Conservation (phyloP, 2,888 invertebrate genomes). For the Ectemnius continuus region DNA sequence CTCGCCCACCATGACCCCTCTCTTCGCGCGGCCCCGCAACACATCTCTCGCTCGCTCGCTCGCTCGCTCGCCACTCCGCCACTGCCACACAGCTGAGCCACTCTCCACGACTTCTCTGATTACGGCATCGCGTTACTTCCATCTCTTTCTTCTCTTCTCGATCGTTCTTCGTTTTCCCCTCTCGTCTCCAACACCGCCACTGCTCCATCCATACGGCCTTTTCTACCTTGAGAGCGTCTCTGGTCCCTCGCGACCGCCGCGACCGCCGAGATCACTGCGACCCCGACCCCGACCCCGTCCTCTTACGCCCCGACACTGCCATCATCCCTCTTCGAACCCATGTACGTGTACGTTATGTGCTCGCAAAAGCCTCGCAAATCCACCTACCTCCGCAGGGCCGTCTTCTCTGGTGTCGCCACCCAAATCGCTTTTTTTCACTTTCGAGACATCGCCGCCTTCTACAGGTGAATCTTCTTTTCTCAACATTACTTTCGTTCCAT, state of each 20-base stretch:
- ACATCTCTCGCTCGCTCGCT: constrained; percentile 21
- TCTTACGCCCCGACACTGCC: too few relatives aligned
- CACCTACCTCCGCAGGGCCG: constrained; percentile 47
- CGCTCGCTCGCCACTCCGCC: constrained; percentile 1
- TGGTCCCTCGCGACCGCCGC: constrained; percentile 21
- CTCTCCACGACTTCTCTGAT: too few relatives aligned
- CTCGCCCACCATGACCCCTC: constrained; percentile 49
- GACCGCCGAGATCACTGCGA: constrained; percentile 8
- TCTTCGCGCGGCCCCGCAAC: too few relatives aligned
- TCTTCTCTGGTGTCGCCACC: background rate
- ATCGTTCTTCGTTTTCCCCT: constrained; percentile 34
- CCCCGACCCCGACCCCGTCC: constrained; percentile 37
- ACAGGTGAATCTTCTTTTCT: background rate
- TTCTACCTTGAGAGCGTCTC: constrained; percentile 33
- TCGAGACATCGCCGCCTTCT: background rate
- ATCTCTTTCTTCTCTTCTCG: constrained; percentile 8
- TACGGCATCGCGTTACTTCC: too few relatives aligned
- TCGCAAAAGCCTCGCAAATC: constrained; percentile 39
- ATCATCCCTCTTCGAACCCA: too few relatives aligned
- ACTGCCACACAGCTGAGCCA: too few relatives aligned
- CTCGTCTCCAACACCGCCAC: constrained; percentile 15
- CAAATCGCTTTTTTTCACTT: background rate
- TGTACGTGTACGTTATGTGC: constrained; percentile 16
- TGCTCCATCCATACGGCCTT: constrained; percentile 23
- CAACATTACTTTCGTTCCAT: background rate